Evolutionary conservation across 2,797 vertebrate genomes (phyloP).

Genomic region (Syngnathus acus): DNA sequence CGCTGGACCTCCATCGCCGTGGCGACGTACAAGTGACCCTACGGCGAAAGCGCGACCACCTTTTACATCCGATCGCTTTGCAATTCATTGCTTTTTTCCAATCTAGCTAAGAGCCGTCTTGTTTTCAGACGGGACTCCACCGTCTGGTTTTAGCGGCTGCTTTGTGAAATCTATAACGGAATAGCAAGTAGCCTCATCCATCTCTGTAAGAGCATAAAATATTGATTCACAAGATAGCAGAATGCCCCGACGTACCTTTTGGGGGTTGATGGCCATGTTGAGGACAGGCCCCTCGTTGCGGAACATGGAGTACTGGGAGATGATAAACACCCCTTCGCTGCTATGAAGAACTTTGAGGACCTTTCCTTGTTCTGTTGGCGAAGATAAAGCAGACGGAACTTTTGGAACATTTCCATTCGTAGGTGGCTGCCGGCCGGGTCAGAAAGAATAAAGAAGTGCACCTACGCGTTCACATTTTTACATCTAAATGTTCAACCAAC

Average conservation of each 20-base stretch:
- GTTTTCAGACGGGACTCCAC: neutral
- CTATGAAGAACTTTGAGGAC: constrained; percentile 75
- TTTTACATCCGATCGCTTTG: neutral
- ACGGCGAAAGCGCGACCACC: constrained; percentile 4
- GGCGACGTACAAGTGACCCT: constrained; percentile 75
- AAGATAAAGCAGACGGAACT: constrained; percentile 5
- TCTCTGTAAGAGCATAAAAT: neutral
- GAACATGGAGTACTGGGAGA: constrained; percentile 76
- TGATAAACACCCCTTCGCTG: constrained; percentile 71
- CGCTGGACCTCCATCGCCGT: constrained; percentile 73
- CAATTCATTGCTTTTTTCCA: neutral
- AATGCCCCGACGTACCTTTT: constrained; percentile 53
- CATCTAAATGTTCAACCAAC: neutral
- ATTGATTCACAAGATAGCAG: neutral
- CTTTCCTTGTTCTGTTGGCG: constrained; percentile 71
- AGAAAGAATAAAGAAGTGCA: neutral
- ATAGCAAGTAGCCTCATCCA: neutral
- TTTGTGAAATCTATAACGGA: neutral
- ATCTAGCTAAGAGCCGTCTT: neutral
- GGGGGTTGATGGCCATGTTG: constrained; percentile 73
- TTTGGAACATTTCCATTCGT: neutral
- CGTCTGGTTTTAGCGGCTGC: neutral
- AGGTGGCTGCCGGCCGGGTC: neutral
- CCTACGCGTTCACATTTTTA: neutral
- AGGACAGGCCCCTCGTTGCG: constrained; percentile 70